Evolutionary conservation across 2,113 vertebrate genomes (phyloP).

Genomic region (Corythaeola cristata): DNA sequence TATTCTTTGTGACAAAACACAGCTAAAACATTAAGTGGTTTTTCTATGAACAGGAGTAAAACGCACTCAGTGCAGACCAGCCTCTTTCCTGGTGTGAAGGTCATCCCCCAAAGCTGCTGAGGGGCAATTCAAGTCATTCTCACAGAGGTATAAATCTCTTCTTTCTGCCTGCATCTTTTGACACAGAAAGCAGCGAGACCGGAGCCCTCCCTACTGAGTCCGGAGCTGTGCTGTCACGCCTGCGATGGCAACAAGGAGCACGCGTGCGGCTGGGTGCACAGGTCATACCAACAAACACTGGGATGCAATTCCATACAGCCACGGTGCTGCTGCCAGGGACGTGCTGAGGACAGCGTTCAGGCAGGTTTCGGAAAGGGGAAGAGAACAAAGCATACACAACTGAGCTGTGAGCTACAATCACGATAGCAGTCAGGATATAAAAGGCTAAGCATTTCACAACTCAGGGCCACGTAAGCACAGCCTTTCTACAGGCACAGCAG

Average conservation of each 20-base stretch:
- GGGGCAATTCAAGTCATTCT: not conserved
- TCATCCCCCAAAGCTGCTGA: not conserved
- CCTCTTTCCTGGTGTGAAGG: not conserved
- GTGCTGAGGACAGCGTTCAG: not conserved
- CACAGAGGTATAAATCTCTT: not conserved
- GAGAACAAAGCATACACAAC: not conserved
- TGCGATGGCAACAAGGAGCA: not conserved
- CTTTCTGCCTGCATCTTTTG: not conserved
- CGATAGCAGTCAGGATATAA: not conserved
- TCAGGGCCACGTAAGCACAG: not conserved
- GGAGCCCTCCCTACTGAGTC: fast-evolving
- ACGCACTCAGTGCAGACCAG: not conserved
- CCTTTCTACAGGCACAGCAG: not conserved
- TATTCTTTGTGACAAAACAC: constrained; percentile 11
- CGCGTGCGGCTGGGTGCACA: fast-evolving
- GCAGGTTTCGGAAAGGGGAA: not conserved
- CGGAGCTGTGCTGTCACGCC: not conserved
- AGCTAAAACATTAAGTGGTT: not conserved
- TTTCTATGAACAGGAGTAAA: constrained; percentile 7
- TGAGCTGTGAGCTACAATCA: not conserved
- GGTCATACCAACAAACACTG: not conserved
- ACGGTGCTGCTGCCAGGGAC: not conserved
- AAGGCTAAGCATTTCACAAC: not conserved
- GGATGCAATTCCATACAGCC: not conserved
- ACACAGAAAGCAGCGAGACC: not conserved